phyloP scores from a whole-genome alignment of 2,797 vertebrate genomes.

The Acanthornis magna region DNA sequence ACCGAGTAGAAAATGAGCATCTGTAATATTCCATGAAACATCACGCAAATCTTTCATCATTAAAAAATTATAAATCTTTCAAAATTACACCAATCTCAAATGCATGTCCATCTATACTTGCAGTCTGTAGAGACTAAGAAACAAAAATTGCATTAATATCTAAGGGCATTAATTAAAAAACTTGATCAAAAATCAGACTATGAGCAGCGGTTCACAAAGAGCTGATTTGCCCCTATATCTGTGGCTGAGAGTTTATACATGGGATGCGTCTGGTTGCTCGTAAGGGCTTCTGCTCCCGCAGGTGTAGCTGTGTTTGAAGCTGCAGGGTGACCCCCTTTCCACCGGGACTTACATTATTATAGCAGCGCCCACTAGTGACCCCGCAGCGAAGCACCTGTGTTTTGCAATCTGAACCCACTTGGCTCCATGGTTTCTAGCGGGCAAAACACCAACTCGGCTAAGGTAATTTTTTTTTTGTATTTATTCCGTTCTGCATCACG shows the following conservation, averaged over 20 bases:
- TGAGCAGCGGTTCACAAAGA: not conserved
- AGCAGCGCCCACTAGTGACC: constrained; percentile 45
- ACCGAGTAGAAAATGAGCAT: constrained; percentile 38
- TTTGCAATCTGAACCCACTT: not conserved
- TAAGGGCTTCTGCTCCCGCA: not conserved
- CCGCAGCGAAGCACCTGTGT: not conserved
- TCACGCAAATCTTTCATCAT: not conserved
- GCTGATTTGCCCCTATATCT: not conserved
- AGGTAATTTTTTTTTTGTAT: not conserved
- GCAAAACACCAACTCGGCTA: not conserved
- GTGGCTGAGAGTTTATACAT: not conserved
- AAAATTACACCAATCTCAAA: not conserved
- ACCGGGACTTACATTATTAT: not conserved
- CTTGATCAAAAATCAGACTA: not conserved
- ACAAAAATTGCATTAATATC: not conserved
- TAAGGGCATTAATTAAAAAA: not conserved
- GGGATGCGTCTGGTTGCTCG: not conserved
- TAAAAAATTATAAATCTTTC: not conserved
- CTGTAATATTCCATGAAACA: constrained; percentile 3
- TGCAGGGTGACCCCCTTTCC: not conserved
- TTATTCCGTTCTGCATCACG: not conserved
- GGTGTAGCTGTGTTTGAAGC: not conserved
- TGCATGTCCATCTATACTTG: not conserved
- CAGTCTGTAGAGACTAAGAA: not conserved
- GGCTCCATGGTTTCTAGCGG: accelerated